phyloP scores from a whole-genome alignment of 2,113 vertebrate species.

The Pycnonotus jocosus region DNA sequence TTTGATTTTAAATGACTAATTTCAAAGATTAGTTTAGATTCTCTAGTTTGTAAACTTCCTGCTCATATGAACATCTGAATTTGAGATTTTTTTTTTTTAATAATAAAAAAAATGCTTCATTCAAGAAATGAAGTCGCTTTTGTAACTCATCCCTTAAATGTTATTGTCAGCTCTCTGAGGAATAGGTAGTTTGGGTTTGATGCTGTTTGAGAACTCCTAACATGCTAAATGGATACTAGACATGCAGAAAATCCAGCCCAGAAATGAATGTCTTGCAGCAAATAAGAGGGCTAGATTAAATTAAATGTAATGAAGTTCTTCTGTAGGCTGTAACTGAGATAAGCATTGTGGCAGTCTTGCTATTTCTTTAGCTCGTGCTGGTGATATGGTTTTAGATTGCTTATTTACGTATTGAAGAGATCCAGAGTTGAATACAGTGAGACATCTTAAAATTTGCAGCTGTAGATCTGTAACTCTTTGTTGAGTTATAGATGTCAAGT shows the following conservation, averaged over 20 bases:
- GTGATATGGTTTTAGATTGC: neutral
- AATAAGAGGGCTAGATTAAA: neutral
- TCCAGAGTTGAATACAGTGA: neutral
- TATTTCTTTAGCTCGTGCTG: neutral
- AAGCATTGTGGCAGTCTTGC: neutral
- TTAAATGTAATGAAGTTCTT: neutral
- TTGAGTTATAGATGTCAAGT: neutral
- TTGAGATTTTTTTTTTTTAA: neutral
- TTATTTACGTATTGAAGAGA: neutral
- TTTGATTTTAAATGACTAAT: neutral
- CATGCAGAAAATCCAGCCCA: neutral
- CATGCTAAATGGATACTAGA: neutral
- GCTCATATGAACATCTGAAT: neutral
- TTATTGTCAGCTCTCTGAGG: neutral
- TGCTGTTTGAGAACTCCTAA: neutral
- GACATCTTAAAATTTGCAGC: neutral
- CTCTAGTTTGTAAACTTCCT: neutral
- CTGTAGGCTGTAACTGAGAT: neutral
- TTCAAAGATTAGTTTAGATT: neutral
- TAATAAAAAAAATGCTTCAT: neutral
- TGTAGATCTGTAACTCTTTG: neutral
- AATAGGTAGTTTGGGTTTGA: neutral
- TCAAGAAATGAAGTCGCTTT: neutral
- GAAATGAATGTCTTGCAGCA: neutral
- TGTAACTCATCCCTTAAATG: neutral